These are phyloP conservation scores for Theocolax elegans DNA, from an alignment of 1,140 invertebrate genomes.

Conservation along the genomic window DNA sequence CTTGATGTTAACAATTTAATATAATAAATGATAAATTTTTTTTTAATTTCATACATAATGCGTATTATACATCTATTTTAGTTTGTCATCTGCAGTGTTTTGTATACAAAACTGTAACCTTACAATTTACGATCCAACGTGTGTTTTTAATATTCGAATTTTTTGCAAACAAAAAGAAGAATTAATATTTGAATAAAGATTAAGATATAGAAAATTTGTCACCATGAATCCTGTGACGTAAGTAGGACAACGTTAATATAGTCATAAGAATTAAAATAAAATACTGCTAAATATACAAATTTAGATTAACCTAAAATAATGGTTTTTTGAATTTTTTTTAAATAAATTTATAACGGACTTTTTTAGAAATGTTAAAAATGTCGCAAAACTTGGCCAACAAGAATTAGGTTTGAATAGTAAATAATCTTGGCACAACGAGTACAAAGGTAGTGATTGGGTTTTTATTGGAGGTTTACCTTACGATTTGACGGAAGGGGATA, in stretches of 20 bases:
- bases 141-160: too few relatives aligned
- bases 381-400: slow-evolving; percentile 90
- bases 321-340: not conserved
- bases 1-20: too few relatives aligned
- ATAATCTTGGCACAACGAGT: slow-evolving; percentile 98
- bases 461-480: slow-evolving; percentile 96
- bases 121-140: too few relatives aligned
- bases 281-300: not conserved
- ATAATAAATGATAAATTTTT: too few relatives aligned
- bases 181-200: too few relatives aligned
- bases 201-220: too few relatives aligned
- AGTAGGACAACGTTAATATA: slow-evolving; percentile 5
- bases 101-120: too few relatives aligned
- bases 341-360: not conserved
- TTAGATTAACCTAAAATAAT: not conserved
- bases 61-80: too few relatives aligned
- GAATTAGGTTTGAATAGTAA: slow-evolving; percentile 83
- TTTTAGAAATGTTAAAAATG: slow-evolving; percentile 91
- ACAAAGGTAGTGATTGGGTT: slow-evolving; percentile 97
- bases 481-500: slow-evolving; percentile 96
- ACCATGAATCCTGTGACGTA: slow-evolving; percentile 50
- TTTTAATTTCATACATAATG: too few relatives aligned
- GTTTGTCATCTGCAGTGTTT: too few relatives aligned
- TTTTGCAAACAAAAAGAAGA: too few relatives aligned
- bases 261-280: not conserved